phyloP scores from a whole-genome alignment of 2,888 invertebrate species.

The Abscondita cerata region DNA sequence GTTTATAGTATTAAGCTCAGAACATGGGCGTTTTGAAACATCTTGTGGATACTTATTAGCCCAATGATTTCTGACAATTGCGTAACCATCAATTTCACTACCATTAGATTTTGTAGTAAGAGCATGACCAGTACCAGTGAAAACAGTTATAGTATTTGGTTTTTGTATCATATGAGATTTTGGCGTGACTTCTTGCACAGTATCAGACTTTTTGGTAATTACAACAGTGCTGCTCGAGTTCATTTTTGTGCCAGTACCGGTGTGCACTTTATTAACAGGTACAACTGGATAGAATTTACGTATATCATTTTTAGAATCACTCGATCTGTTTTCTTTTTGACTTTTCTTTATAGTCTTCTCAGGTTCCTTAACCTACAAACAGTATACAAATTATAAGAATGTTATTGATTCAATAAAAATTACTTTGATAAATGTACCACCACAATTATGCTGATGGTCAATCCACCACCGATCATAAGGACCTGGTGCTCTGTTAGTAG shows the following conservation, averaged over 20 bases:
- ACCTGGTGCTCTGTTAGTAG: conserved; percentile 89
- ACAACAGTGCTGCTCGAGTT: neutral
- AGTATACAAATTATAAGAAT: too few species aligned
- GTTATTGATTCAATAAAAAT: too few species aligned
- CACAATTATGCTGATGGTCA: conserved; percentile 77
- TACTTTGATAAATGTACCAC: conserved; percentile 87
- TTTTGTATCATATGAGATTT: too few species aligned
- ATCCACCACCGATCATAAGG: conserved; percentile 87
- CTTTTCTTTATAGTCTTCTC: conserved; percentile 37
- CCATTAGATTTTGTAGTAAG: neutral
- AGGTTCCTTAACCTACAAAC: conserved; percentile 44
- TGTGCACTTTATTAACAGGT: neutral
- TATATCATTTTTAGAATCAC: conserved; percentile 39
- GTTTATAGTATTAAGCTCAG: neutral
- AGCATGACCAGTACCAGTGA: conserved; percentile 35
- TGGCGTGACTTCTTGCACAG: neutral
- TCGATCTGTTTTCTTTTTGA: conserved; percentile 34
- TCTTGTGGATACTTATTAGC: conserved; percentile 50
- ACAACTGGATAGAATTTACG: conserved; percentile 43
- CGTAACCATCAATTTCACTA: conserved; percentile 43
- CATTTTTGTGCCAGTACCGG: neutral
- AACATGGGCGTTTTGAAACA: neutral
- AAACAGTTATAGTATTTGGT: conserved; percentile 6
- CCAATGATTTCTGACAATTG: conserved; percentile 56
- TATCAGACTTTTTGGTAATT: neutral